A percentile compares a stretch with the other conserved stretches of the same genome.
Evolutionary conservation across 2,888 invertebrate genomes (phyloP).

Genomic region (Nebria brevicollis): DNA sequence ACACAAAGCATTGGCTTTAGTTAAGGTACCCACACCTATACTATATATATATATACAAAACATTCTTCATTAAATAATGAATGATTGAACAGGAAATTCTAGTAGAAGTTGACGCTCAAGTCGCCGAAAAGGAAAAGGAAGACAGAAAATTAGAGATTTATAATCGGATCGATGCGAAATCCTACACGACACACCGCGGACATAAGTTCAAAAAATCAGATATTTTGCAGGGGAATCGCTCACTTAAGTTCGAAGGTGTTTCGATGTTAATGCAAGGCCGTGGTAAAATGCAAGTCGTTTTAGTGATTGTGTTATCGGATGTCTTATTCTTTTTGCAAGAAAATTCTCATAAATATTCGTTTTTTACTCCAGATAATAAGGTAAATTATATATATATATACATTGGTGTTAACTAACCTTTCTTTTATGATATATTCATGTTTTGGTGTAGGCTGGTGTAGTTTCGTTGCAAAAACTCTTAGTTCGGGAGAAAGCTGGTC

Average conservation of each 20-base stretch:
- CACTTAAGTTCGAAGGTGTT: constrained; percentile 87
- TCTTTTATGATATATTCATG: constrained; percentile 15
- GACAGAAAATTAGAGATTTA: constrained; percentile 92
- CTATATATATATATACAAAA: constrained; percentile 14
- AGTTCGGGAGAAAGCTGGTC: constrained; percentile 93
- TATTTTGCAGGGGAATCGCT: constrained; percentile 83
- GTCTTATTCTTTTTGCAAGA: constrained; percentile 92
- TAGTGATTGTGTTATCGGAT: constrained; percentile 91
- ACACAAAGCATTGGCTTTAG: constrained; percentile 79
- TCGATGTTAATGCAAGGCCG: constrained; percentile 91
- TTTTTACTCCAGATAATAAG: constrained; percentile 94
- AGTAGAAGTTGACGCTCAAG: constrained; percentile 90
- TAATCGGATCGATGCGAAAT: constrained; percentile 91
- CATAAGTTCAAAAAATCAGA: constrained; percentile 94
- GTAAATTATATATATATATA: constrained; percentile 61
- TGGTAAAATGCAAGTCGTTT: constrained; percentile 87
- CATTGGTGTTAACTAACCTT: constrained; percentile 3
- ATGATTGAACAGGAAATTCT: constrained; percentile 74
- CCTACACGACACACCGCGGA: constrained; percentile 84
- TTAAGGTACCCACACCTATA: constrained; percentile 69
- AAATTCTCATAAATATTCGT: constrained; percentile 91
- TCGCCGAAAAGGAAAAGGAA: constrained; percentile 90
- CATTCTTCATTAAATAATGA: neutral
- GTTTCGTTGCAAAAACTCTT: constrained; percentile 91
- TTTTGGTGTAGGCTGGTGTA: constrained; percentile 79